Evolutionary conservation across 2,888 invertebrate species (phyloP), one percentile per base, ranked within the genome.

Genomic region (Aphidius colemani): DNA sequence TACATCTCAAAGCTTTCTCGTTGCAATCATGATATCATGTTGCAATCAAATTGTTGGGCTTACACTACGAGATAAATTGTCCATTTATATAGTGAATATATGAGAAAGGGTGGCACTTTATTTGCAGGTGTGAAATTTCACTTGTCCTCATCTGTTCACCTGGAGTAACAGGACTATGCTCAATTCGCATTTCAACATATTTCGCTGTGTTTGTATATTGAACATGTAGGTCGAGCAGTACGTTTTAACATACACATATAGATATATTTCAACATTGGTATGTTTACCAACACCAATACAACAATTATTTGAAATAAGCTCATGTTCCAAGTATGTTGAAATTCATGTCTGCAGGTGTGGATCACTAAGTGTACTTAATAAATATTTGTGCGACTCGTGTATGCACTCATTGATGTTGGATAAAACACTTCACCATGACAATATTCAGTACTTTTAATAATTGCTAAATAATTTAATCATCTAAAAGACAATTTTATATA

Each of bases 41-140:
- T 67, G 72, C 73, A 74, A 78, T 78, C 77, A 76, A 77, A 30
- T 76, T 70, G 73, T 74, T 71, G 73, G 71, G 72, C 75, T 75
- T 76, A 75, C 73, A 30, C 5, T 3, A 30, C 30, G 30, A 30
- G 30, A 30, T 3, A 30, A 30, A 30, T 30, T 30, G 30, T 30
- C 30, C 5, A 30, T 30, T 30, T 30, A 30, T 30, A 30, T 30
- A 18, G 13, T 18, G 13, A 18, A 18, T 18, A 30, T 30, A 30
- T 30, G 45, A 45, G 57, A 46, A 40, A 57, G 56, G 3, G 18
- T 11, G 57, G 57, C 9, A 39, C 39, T 53, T 53, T 40, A 57
- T 46, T 57, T 39, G 46, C 46, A 57, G 46, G 57, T 57, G 46
- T 40, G 30, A 30, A 30, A 30, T 30, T 30, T 30, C 30, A 30